phyloP scores from a whole-genome alignment of 2,113 vertebrate species.

The Platanista minor region DNA sequence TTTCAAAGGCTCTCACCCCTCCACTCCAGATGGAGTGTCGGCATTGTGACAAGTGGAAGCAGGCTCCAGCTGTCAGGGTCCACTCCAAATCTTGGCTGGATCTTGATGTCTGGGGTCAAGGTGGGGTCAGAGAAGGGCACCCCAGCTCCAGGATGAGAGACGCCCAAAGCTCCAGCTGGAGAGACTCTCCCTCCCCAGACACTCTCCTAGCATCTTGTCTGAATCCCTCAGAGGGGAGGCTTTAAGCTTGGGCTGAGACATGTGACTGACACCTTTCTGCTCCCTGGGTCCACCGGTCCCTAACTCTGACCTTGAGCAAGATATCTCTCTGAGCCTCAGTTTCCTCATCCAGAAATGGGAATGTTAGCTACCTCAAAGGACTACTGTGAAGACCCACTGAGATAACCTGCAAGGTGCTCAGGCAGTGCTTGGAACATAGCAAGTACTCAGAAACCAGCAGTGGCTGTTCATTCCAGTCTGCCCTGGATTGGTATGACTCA shows the following conservation, averaged over 20 bases:
- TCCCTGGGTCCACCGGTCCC: background rate
- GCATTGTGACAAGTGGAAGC: background rate
- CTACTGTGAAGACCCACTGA: background rate
- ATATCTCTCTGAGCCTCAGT: background rate
- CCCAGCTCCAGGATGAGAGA: background rate
- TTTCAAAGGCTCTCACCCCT: background rate
- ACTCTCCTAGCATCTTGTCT: background rate
- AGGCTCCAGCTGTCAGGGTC: background rate
- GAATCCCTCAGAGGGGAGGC: background rate
- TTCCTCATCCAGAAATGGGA: background rate
- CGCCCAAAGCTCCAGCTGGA: background rate
- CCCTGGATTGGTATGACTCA: background rate
- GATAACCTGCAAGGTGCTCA: background rate
- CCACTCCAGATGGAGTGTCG: background rate
- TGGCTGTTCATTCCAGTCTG: background rate
- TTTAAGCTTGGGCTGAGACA: background rate
- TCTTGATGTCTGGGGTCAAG: background rate
- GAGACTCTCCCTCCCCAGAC: background rate
- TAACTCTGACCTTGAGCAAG: background rate
- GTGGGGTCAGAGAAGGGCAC: background rate
- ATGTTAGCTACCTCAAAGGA: background rate
- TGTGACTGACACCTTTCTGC: background rate
- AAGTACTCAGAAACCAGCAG: background rate
- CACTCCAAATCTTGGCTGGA: background rate
- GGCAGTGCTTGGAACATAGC: background rate